Conservation (phyloP, 2,113 vertebrate species). For the Saguinus midas region DNA sequence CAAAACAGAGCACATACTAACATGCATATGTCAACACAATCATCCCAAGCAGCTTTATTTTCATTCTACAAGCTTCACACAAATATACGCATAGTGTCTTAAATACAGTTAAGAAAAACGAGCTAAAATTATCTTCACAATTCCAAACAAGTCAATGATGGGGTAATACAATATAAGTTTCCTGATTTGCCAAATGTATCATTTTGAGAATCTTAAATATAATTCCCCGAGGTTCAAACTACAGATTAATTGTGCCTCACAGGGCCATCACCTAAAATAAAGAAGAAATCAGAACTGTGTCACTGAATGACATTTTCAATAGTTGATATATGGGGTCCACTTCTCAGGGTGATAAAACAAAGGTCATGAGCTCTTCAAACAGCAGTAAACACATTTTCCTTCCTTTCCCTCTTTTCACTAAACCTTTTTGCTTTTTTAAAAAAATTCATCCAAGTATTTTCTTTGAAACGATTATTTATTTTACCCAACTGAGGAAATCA, state of each 20-base stretch:
- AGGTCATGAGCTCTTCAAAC: conserved; percentile 18
- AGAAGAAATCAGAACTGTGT: conserved; percentile 25
- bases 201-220: neutral
- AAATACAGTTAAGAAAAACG: neutral
- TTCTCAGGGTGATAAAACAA: conserved; percentile 54
- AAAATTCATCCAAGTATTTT: neutral
- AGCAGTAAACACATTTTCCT: neutral
- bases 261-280: conserved; percentile 54
- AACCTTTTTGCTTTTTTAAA: conserved; percentile 15
- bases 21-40: accelerated
- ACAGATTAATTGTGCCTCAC: conserved; percentile 66
- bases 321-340: conserved; percentile 59
- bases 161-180: neutral
- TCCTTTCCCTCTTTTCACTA: neutral
- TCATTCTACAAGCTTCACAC: neutral
- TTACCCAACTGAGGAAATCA: neutral
- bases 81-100: neutral
- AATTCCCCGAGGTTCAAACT: conserved; percentile 51
- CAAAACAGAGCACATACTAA: accelerated
- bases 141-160: accelerated
- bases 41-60: neutral
- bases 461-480: neutral
- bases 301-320: conserved; percentile 43
- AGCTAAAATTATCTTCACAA: neutral
- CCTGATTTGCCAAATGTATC: accelerated